Conservation (phyloP, 2,888 invertebrate species). For the Coelogynopora nodosa region DNA sequence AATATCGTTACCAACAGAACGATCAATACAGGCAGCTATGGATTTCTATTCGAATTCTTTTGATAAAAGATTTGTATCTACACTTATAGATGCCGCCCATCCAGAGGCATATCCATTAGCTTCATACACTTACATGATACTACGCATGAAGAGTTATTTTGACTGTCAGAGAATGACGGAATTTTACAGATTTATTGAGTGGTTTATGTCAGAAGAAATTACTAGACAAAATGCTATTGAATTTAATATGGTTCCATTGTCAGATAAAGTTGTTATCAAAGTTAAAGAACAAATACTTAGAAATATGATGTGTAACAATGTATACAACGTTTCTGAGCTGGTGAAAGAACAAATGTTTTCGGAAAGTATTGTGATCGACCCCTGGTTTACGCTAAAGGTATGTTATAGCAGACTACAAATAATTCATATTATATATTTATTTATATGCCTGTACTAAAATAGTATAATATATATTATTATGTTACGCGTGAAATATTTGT, state of each 20-base stretch:
- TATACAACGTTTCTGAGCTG: constrained; percentile 34
- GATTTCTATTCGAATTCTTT: constrained; percentile 45
- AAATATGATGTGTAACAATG: constrained; percentile 51
- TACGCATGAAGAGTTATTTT: constrained; percentile 48
- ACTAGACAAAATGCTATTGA: not conserved
- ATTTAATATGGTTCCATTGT: constrained; percentile 51
- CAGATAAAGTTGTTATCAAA: constrained; percentile 45
- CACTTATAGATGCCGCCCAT: constrained; percentile 48
- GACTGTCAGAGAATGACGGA: constrained; percentile 53
- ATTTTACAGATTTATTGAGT: constrained; percentile 54
- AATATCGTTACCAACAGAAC: constrained; percentile 48
- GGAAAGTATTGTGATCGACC: not conserved
- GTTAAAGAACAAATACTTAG: constrained; percentile 50
- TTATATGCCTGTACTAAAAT: too few relatives aligned
- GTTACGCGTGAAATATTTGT: too few relatives aligned
- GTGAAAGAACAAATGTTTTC: not conserved
- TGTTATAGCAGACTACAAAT: too few relatives aligned
- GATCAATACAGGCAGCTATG: constrained; percentile 51
- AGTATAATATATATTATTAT: too few relatives aligned
- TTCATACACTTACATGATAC: constrained; percentile 55
- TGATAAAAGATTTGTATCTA: constrained; percentile 46
- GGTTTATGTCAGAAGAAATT: constrained; percentile 50
- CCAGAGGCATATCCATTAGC: constrained; percentile 53
- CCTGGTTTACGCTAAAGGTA: not conserved
- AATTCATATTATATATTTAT: too few relatives aligned